A percentile compares a stretch with the other conserved stretches of the same genome.
Evolutionary conservation across 1,140 invertebrate species (phyloP).

Genomic region (Aporrectodea caliginosa): DNA sequence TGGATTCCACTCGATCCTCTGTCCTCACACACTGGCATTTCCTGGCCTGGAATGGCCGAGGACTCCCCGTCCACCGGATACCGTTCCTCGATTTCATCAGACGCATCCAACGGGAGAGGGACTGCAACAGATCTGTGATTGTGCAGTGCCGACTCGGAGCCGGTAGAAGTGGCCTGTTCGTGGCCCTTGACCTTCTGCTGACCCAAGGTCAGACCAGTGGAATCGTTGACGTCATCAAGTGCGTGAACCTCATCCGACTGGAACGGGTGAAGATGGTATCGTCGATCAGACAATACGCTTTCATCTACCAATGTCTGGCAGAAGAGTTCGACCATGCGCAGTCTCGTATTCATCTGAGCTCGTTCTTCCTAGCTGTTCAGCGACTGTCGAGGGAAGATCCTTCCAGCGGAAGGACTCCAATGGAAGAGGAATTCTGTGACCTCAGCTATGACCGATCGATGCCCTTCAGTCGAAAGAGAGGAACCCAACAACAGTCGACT

Average conservation of each 20-base stretch:
- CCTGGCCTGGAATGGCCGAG: slow-evolving; percentile 1
- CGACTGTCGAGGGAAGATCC: neutral
- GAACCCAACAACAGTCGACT: no score
- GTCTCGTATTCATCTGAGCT: neutral
- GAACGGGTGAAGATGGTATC: slow-evolving; percentile 7
- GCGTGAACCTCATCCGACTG: slow-evolving; percentile 2
- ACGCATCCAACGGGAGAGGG: neutral
- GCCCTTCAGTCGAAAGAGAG: no score
- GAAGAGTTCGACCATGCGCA: slow-evolving; percentile 18
- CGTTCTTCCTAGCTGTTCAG: neutral
- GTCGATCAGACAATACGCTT: neutral
- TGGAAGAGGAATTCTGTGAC: neutral
- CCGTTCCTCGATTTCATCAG: slow-evolving; percentile 10
- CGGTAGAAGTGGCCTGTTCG: slow-evolving; percentile 11
- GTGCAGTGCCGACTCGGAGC: neutral
- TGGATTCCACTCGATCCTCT: neutral
- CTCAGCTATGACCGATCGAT: no score
- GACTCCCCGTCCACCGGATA: slow-evolving; percentile 9
- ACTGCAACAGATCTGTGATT: neutral
- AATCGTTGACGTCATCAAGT: slow-evolving; percentile 15
- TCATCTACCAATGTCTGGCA: slow-evolving; percentile 16
- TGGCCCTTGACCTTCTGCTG: slow-evolving; percentile 5
- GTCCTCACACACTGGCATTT: slow-evolving; percentile 15
- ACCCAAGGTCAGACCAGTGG: slow-evolving; percentile 5
- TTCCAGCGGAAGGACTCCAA: neutral